Evolutionary conservation across 2,888 invertebrate genomes (phyloP), one percentile per base, ranked within the genome.

Genomic region (Amphipyra tragopoginis): DNA sequence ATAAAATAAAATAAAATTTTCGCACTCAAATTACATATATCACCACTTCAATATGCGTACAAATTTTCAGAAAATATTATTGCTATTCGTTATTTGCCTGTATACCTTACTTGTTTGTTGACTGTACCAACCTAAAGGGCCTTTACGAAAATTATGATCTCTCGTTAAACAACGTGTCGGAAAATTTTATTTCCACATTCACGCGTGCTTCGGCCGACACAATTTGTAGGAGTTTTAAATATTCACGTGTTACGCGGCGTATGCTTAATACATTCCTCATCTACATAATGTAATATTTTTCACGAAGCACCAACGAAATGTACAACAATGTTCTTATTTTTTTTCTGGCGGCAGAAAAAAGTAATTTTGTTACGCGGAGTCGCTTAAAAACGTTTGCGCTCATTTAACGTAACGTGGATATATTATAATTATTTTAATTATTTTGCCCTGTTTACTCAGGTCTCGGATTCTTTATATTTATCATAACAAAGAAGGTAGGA

Each of bases 261-360:
- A 85, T 87, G 86, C 84, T 87, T 89, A 90, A 89, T 89, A 87
- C 86, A 89, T 87, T 86, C 86, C 86, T 88, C 88, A 90, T 90
- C 84, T 90, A 83, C 90, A 90, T 90, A 90, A 90, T 88, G 88
- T 89, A 86, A 90, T 90, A 88, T 89, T 90, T 89, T 78, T 81
- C 75, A 71, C 72, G 79, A 79, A 83, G 75, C 78, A 80, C 79
- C 81, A 75, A 63, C 79, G 73, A 85, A 85, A 86, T 84, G 80
- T 84, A 80, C 73, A 71, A 74, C 72, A 75, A 77, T 76, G 72
- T 79, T 80, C 79, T 82, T 81, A 79, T 79, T 77, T 81, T 84
- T 77, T 78, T 67, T 57, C 21, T 42, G 8, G 26, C 14, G 45
- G 54, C 44, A 58, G 55, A 54, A 49, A 61, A 72, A 55, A 63